Conservation (phyloP, 1,140 invertebrate genomes). For the Scylla paramamosain region DNA sequence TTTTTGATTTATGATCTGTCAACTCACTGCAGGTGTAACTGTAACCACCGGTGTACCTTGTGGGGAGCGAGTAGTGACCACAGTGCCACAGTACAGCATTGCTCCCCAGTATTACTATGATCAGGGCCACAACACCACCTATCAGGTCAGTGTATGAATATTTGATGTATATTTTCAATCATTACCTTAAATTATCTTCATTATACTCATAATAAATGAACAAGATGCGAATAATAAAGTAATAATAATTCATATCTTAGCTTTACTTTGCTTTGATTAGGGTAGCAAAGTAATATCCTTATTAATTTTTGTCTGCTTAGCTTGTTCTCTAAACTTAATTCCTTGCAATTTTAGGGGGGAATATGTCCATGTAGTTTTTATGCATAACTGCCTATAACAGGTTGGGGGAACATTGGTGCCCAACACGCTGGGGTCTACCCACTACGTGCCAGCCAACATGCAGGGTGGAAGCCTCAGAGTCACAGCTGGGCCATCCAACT, state of each 20-base stretch:
- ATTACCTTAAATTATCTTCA: too few species aligned
- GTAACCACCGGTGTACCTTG: conserved; percentile 62
- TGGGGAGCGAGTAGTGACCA: conserved; percentile 69
- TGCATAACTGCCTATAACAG: not conserved
- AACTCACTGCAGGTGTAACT: conserved; percentile 37
- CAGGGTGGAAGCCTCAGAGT: conserved; percentile 58
- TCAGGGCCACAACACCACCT: conserved; percentile 54
- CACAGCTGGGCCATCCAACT: conserved; percentile 61
- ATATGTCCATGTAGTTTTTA: not conserved
- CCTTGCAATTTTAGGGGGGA: not conserved
- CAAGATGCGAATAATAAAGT: too few species aligned
- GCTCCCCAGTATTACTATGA: conserved; percentile 67
- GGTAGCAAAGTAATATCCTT: too few species aligned
- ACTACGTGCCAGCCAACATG: conserved; percentile 66
- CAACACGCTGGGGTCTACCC: conserved; percentile 60
- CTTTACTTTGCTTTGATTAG: too few species aligned
- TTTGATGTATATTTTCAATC: too few species aligned
- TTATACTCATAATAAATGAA: too few species aligned
- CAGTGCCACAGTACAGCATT: conserved; percentile 68
- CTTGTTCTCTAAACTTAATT: too few species aligned
- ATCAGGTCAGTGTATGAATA: conserved; percentile 51
- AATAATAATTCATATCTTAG: too few species aligned
- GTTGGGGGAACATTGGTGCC: conserved; percentile 62
- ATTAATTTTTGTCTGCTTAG: too few species aligned
- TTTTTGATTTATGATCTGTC: too few species aligned